These are phyloP conservation scores for Rhinogobio ventralis DNA, from an alignment of 2,797 vertebrate species.

Conservation along the genomic window DNA sequence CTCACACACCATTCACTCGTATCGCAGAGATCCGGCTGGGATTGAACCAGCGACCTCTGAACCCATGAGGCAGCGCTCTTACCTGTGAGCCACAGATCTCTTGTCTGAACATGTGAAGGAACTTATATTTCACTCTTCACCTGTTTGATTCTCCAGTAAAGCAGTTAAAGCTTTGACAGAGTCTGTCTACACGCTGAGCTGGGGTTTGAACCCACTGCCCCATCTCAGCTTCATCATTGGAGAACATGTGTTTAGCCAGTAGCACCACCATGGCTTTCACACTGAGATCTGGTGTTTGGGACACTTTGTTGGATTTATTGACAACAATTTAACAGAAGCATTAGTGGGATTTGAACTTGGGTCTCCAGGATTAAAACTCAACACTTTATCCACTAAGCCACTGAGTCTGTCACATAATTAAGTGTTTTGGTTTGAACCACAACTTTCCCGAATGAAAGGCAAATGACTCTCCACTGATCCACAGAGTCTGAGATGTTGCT, in stretches of 20 bases:
- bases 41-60: background rate
- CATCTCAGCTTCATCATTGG: no score
- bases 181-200: no score
- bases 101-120: background rate
- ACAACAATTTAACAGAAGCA: background rate
- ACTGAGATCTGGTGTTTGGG: rapidly evolving
- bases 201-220: background rate
- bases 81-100: background rate
- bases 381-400: background rate
- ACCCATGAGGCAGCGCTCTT: background rate
- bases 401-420: no score
- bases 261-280: no score
- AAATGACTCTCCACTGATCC: no score
- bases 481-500: no score
- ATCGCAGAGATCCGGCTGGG: background rate
- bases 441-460: no score
- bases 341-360: background rate
- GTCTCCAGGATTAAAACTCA: background rate
- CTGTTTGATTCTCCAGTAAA: background rate
- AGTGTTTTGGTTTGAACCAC: no score
- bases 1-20: background rate
- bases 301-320: background rate
- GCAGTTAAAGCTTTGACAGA: background rate
- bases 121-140: background rate
- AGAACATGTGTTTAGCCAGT: background rate